Conservation (phyloP, 2,113 vertebrate species). For the Sebastes fasciatus region DNA sequence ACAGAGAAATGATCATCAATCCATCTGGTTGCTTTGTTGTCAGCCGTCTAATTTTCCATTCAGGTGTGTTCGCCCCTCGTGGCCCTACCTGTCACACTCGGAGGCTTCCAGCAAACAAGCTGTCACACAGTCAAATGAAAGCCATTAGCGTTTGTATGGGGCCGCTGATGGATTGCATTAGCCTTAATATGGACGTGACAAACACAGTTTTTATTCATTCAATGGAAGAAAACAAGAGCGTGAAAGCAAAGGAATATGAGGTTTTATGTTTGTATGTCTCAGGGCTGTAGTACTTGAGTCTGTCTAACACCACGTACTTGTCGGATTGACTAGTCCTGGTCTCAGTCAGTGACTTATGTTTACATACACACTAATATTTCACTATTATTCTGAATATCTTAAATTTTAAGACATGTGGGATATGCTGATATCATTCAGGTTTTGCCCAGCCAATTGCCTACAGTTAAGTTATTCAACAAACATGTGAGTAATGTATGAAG, state of each 20-base stretch:
- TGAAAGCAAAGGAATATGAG: background rate
- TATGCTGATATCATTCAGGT: no score
- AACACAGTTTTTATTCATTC: constrained; percentile 22
- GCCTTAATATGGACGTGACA: constrained; percentile 15
- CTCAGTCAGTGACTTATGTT: background rate
- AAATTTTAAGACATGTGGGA: no score
- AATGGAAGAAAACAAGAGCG: background rate
- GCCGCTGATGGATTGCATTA: constrained; percentile 47
- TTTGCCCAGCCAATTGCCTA: no score
- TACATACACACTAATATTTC: no score
- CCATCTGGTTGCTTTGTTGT: background rate
- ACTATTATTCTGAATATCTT: no score
- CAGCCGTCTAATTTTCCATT: constrained; percentile 37
- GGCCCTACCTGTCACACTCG: constrained; percentile 41
- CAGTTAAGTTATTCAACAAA: no score
- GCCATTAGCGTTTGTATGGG: constrained; percentile 26
- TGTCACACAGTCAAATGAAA: constrained; percentile 53
- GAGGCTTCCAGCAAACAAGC: constrained; percentile 46
- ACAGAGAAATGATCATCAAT: constrained; percentile 27
- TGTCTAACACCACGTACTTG: background rate
- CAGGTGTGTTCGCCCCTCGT: constrained; percentile 38
- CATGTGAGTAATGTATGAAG: no score
- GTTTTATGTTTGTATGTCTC: background rate
- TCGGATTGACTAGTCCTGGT: background rate
- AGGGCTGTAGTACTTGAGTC: background rate